Percentiles rank a stretch among this genome's conserved stretches.
Conservation (phyloP, 2,113 vertebrate species). For the Plecturocebus donacophilus region DNA sequence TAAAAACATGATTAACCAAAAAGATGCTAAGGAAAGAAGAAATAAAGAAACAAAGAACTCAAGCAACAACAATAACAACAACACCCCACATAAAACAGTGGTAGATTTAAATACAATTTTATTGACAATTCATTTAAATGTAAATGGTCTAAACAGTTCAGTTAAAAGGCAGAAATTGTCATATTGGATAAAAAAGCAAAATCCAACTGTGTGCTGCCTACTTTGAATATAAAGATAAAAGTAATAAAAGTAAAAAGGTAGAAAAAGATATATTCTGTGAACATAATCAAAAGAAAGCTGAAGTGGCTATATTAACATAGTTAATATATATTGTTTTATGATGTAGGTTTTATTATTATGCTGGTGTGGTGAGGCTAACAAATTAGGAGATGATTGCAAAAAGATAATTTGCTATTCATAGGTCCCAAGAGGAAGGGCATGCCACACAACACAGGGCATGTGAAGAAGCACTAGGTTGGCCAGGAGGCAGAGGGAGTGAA, state of each 20-base stretch:
- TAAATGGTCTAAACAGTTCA: not conserved
- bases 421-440: not conserved
- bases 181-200: not conserved
- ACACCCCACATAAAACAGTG: not conserved
- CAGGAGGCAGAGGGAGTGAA: not conserved
- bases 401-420: not conserved
- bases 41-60: not conserved
- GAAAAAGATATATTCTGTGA: not conserved
- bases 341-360: not conserved
- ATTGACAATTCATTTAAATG: not conserved
- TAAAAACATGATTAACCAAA: not conserved
- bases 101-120: not conserved
- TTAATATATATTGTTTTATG: not conserved
- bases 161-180: not conserved
- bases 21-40: not conserved
- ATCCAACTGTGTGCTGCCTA: not conserved
- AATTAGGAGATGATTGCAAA: not conserved
- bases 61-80: not conserved
- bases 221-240: not conserved
- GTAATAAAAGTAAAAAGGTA: not conserved
- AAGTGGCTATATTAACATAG: not conserved
- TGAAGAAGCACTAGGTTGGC: not conserved
- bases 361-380: not conserved
- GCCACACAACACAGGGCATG: not conserved
- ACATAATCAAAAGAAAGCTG: not conserved